Base-by-base conservation (phyloP, 2,797 vertebrate species). In the Phalanger gymnotis region DNA sequence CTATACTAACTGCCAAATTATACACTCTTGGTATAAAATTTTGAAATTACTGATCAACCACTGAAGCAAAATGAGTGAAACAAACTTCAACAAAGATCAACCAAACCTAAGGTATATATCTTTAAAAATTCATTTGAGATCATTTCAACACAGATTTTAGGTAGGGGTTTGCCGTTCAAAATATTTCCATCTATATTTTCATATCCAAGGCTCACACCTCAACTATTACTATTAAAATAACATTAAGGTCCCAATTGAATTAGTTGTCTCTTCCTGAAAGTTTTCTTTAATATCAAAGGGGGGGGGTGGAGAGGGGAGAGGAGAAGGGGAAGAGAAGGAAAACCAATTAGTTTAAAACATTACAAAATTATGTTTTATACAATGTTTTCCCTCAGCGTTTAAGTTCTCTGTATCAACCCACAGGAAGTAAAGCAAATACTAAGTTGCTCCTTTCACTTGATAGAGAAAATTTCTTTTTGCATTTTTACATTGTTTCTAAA, bases 321-420 rank as follows among this genome's bases (percentile, higher is more conserved):
- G 73, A 51, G 73, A 51, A 47, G 25, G 40, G 25, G 73, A 87
- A 87, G 73, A 87, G 9, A 87, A 87, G 40, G 40, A 51, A 87
- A 87, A 51, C 73, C 73, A 87, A 87, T 7, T 51, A 52, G 90
- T 94, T n/a, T n/a, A 93, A 53, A 40, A n/a, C 53, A 91, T 90
- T 97, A 94, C 94, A n/a, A 96, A 94, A 90, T 96, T 94, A 92
- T 94, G 16, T 27, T 92, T 96, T 97, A 61, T 47, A 93, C 22
- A 93, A 40, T 92, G 31, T 93, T 96, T 96, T 93, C 93, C 22
- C 95, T 94, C 55, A 92, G 95, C 95, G 95, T 96, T 73, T 58
- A 96, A 97, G 96, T 90, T 47, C 93, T 90, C 31, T 94, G 7
- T 54, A 90, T 90, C 97, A 97, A 96, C 40, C 40, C 73, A 87